Evolutionary conservation across 2,888 invertebrate species (phyloP).

Genomic region (Carterocephalus palaemon): DNA sequence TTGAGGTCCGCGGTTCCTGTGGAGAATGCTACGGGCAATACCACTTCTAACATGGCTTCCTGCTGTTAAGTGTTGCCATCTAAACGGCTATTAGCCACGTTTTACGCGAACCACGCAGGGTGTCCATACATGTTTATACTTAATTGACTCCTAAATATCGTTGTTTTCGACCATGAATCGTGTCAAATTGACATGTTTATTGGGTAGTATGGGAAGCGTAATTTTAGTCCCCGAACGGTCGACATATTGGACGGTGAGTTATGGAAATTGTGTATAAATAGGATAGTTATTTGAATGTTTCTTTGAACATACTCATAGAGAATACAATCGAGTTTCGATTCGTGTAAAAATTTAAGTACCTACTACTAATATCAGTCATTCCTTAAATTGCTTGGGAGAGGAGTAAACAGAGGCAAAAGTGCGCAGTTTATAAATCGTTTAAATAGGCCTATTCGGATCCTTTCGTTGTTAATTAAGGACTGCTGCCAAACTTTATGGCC

Average conservation of each 20-base stretch:
- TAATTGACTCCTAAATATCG: slow-evolving; percentile 72
- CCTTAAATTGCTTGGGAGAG: slow-evolving; percentile 15
- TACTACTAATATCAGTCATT: background rate
- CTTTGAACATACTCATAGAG: no score
- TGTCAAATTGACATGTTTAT: slow-evolving; percentile 68
- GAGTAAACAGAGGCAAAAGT: slow-evolving; percentile 11
- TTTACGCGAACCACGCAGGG: slow-evolving; percentile 63
- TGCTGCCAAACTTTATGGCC: slow-evolving; percentile 54
- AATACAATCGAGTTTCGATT: no score
- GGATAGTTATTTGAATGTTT: slow-evolving; percentile 3
- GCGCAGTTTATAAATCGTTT: slow-evolving; percentile 23
- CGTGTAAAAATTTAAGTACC: background rate
- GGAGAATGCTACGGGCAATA: slow-evolving; percentile 43
- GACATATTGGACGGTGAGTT: slow-evolving; percentile 20
- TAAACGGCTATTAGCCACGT: slow-evolving; percentile 64
- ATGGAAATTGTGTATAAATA: slow-evolving; percentile 9
- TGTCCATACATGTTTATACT: slow-evolving; percentile 63
- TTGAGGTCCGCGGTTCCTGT: slow-evolving; percentile 44
- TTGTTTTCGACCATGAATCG: slow-evolving; percentile 67
- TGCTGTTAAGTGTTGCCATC: slow-evolving; percentile 65
- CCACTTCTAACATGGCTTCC: slow-evolving; percentile 54
- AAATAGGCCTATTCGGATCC: slow-evolving; percentile 47
- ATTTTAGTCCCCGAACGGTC: slow-evolving; percentile 38
- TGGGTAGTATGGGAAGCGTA: slow-evolving; percentile 46
- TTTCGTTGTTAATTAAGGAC: slow-evolving; percentile 64